Conservation (phyloP, 2,113 vertebrate species). For the Nycticorax nycticorax region DNA sequence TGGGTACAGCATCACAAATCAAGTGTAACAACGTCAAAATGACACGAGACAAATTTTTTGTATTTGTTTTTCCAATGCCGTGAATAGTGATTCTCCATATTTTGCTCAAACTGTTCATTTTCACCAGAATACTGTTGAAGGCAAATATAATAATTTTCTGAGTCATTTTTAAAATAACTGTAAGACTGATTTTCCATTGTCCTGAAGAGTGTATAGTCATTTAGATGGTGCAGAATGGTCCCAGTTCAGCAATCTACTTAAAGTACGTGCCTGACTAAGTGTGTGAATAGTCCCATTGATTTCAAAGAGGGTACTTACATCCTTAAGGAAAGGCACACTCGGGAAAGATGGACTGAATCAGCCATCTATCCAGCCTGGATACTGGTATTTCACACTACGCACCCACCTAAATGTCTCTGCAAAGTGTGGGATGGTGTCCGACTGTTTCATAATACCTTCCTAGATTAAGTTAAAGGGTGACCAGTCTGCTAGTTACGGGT, state of each 20-base stretch:
- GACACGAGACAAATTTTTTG: not conserved
- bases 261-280: not conserved
- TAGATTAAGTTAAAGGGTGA: not conserved
- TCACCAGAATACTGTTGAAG: not conserved
- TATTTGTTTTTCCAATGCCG: not conserved
- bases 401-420: not conserved
- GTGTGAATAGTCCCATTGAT: not conserved
- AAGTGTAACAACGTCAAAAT: not conserved
- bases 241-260: slow-evolving; percentile 25
- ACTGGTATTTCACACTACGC: rapidly evolving
- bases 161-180: slow-evolving; percentile 31
- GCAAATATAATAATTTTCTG: not conserved
- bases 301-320: not conserved
- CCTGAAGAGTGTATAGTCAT: not conserved
- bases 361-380: not conserved
- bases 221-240: not conserved
- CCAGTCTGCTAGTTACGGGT: not conserved
- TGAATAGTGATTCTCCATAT: not conserved
- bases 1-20: not conserved
- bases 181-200: slow-evolving; percentile 35
- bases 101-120: not conserved
- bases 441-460: not conserved
- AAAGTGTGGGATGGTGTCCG: rapidly evolving
- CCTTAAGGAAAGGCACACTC: not conserved
- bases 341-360: not conserved